A percentile compares a stretch with the other conserved stretches of the same genome.
Conservation (phyloP, 2,888 invertebrate species). For the Macroteleia sp. region DNA sequence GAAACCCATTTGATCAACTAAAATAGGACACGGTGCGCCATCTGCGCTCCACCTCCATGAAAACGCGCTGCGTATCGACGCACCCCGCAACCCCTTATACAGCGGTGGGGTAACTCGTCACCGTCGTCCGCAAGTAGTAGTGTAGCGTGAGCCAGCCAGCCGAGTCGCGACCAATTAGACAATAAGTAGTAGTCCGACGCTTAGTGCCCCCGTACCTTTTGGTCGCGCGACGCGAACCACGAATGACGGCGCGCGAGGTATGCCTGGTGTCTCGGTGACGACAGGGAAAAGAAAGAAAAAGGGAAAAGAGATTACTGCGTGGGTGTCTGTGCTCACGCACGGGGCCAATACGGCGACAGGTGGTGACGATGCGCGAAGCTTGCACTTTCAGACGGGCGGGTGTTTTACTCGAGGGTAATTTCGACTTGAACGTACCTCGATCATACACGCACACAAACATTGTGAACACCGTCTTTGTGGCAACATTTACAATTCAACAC, state of each 20-base stretch:
- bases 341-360: constrained; percentile 32
- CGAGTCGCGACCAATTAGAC: constrained; percentile 11
- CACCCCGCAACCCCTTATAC: constrained; percentile 10
- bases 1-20: no score
- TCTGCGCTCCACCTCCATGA: neutral
- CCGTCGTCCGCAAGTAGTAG: constrained; percentile 11
- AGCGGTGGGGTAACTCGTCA: no score
- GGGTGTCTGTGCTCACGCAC: constrained; percentile 9
- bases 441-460: no score
- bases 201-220: constrained; percentile 10
- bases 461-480: no score
- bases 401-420: constrained; percentile 21
- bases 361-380: constrained; percentile 37
- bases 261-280: constrained; percentile 26
- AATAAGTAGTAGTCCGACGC: constrained; percentile 4
- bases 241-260: constrained; percentile 16
- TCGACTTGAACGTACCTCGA: neutral
- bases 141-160: constrained; percentile 4
- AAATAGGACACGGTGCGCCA: constrained; percentile 1
- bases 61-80: constrained; percentile 10
- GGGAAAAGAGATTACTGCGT: neutral
- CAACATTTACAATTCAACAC: no score
- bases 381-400: constrained; percentile 49
- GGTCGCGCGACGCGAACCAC: constrained; percentile 2
- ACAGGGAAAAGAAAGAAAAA: neutral